Evolutionary conservation across 2,113 vertebrate genomes (phyloP), one percentile per base, ranked within the genome.

Genomic region (Pelvicachromis taeniatus): DNA sequence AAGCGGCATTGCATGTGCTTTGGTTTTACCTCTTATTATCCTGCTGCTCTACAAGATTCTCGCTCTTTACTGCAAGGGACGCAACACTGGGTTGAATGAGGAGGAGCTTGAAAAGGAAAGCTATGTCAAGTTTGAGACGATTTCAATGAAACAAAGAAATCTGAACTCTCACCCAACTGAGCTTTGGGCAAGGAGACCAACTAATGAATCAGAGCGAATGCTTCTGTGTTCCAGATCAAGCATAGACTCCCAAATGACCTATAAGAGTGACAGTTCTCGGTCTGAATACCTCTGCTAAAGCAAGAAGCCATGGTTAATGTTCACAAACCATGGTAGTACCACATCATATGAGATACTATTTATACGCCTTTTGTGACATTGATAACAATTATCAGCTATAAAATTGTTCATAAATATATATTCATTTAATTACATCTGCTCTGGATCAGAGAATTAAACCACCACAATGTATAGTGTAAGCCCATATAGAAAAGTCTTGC

Each of bases 121-220:
- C 2, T 99, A 99, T 2, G 96, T 99, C 78, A 97, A 97, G 63
- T 99, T 99, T 94, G 98, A 99, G 95, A 99, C 97, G 0, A 93
- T 98, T 1, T 97, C 97, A 0, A 96, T 98, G 91, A 97, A 97
- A 77, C 97, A 97, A 88, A 96, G 96, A 85, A 89, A 96, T 3
- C 58, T 94, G 63, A 93, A 92, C n/a, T 75, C 82, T n/a, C 91
- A 94, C 80, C 83, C 96, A 9, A 96, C 96, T 5, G 97, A 99
- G 61, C 95, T 98, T 35, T 99, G 98, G 98, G 91, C 96, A 3
- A 93, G 96, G 23, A 96, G 97, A 65, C 93, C 96, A 56, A 97
- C 96, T 1, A 94, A 95, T 0, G 98, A 99, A 1, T 97, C 98
- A 0, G 97, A 99, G 94, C 96, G 96, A 58, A 90, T 97, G 94